A percentile compares a stretch with the other conserved stretches of the same genome.
These are phyloP conservation scores for Caenorhabditis latens DNA, from an alignment of 1,140 invertebrate species.

Conservation along the genomic window DNA sequence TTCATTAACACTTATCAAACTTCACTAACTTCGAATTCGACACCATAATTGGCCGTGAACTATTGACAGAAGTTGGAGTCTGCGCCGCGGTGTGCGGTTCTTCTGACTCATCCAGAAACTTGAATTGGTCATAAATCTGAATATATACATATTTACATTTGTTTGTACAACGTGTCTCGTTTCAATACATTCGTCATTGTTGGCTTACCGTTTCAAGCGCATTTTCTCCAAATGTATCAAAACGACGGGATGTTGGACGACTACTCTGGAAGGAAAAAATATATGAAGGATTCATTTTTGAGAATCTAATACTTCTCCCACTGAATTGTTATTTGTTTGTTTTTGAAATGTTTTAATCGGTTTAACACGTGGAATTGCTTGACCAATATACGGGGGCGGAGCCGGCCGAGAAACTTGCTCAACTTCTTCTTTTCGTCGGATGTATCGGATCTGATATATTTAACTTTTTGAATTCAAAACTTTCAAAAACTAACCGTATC, in stretches of 20 bases:
- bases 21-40: neutral
- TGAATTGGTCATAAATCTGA: conserved; percentile 54
- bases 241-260: conserved; percentile 27
- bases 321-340: conserved; percentile 5
- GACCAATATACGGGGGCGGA: conserved; percentile 40
- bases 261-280: neutral
- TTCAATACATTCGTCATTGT: neutral
- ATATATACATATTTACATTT: neutral
- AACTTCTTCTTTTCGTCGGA: conserved; percentile 45
- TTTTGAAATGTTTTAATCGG: conserved; percentile 43
- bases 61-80: conserved; percentile 33
- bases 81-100: neutral
- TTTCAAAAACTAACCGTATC: conserved; percentile 2
- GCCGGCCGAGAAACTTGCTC: conserved; percentile 9
- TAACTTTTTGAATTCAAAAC: neutral
- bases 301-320: neutral
- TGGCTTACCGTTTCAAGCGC: conserved; percentile 48
- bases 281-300: too few relatives aligned
- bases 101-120: conserved; percentile 47
- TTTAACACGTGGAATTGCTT: conserved; percentile 46
- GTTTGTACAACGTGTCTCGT: conserved; percentile 26
- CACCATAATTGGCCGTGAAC: conserved; percentile 33
- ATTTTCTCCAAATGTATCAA: conserved; percentile 42
- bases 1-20: neutral
- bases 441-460: conserved; percentile 34